Base-by-base conservation (phyloP, 1,140 invertebrate genomes). In the Varroa destructor region DNA sequence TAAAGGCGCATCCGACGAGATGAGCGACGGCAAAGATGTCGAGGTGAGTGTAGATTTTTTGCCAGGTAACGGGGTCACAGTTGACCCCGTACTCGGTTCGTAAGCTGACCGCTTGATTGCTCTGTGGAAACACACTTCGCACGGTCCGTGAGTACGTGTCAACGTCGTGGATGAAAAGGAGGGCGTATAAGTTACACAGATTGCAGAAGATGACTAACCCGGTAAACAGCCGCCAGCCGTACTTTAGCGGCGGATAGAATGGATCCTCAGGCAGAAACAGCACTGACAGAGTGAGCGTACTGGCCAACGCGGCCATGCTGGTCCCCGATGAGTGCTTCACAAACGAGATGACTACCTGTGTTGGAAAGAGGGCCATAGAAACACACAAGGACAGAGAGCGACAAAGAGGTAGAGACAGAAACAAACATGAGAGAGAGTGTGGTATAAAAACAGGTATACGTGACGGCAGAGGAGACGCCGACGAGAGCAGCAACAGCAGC, bases 61-160 rank as follows among this genome's bases (percentile, higher is more conserved):
- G 87, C 56, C 92, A 75, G 10, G 86, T 88, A 46, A 98, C 85
- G 77, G 97, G 88, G 5, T 91, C 94, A 81, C 96, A 99, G 79
- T 99, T 97, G 0, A 95, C 90, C 12, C 93, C 96, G 84, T 99
- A 99, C 79, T 97, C 93, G 87, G 94, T 95, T 77, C 97, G 93
- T 85, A 88, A 90, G 77, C 95, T 89, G 73, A 93, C 61, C 40
- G 46, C 46, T 46, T 67, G 61, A 14, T 67, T 67, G 61, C 61
- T 67, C 61, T 67, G 61, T 36, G 61, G 61, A 46, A 67, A 67
- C 61, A 67, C 40, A 43, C 61, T 67, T 2, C 46, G 61, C 12
- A 67, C 46, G 40, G 14, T 37, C 8, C 37, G 40, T 12, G 61
- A 43, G 61, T 67, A 67, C 14, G 61, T 25, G 37, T 67, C 61